Evolutionary conservation across 2,888 invertebrate species (phyloP).

Genomic region (Laothoe populi): DNA sequence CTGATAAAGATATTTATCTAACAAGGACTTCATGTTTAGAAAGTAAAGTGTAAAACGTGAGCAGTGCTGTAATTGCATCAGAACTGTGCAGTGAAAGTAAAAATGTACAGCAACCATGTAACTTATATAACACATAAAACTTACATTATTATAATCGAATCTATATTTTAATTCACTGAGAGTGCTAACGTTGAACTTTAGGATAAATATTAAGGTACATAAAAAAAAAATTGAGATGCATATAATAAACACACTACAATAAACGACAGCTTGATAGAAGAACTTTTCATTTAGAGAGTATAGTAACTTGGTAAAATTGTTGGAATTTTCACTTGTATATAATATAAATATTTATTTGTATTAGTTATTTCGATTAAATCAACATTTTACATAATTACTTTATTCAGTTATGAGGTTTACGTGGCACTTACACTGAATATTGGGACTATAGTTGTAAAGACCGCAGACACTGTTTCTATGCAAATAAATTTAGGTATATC

Average conservation of each 20-base stretch:
- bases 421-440: constrained; percentile 16
- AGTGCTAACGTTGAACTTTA: neutral
- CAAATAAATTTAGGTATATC: too few relatives aligned
- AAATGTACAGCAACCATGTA: constrained; percentile 31
- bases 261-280: neutral
- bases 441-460: neutral
- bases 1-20: constrained; percentile 16
- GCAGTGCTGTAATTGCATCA: neutral
- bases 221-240: neutral
- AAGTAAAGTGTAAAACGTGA: constrained; percentile 13
- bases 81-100: constrained; percentile 22
- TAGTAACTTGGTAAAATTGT: too few relatives aligned
- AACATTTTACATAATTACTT: constrained; percentile 6
- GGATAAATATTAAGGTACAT: neutral
- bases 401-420: neutral
- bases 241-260: neutral
- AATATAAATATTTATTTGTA: neutral
- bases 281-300: too few relatives aligned
- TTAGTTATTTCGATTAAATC: neutral
- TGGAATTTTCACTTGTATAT: too few relatives aligned
- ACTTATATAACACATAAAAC: constrained; percentile 9
- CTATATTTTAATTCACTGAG: neutral
- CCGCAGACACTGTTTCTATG: too few relatives aligned
- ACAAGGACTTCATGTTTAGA: constrained; percentile 29
- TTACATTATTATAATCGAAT: neutral